phyloP scores from a whole-genome alignment of 2,888 invertebrate species.

The Eupithecia exiguata region DNA sequence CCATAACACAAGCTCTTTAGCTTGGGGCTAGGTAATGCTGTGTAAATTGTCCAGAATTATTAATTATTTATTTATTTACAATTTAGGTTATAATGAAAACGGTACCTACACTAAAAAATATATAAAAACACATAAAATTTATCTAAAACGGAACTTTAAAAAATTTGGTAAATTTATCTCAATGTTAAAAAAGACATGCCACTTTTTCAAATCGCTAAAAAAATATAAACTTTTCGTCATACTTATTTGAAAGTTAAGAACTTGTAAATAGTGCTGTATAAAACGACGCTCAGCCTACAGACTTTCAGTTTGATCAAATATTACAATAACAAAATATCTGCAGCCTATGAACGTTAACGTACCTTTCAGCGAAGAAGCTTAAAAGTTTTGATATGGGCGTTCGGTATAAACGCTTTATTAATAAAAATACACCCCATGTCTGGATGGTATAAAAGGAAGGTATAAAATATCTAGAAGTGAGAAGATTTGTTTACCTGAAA shows the following conservation, averaged over 20 bases:
- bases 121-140: too few species aligned
- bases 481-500: neutral
- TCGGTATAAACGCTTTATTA: constrained; percentile 71
- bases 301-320: neutral
- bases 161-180: too few species aligned
- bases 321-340: constrained; percentile 22
- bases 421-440: constrained; percentile 72
- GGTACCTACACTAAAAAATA: too few species aligned
- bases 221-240: too few species aligned
- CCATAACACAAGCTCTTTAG: too few species aligned
- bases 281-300: neutral
- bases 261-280: neutral
- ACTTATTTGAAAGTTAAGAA: neutral
- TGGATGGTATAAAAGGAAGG: constrained; percentile 52
- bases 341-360: constrained; percentile 43
- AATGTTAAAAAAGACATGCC: too few species aligned
- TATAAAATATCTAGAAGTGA: constrained; percentile 39
- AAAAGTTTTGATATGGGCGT: constrained; percentile 61
- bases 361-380: constrained; percentile 53
- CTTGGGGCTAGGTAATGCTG: too few species aligned
- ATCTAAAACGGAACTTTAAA: too few species aligned
- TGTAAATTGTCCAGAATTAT: too few species aligned
- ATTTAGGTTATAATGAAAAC: too few species aligned
- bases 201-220: too few species aligned
- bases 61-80: too few species aligned